Evolutionary conservation across 1,140 invertebrate species (phyloP), one percentile per base, ranked within the genome.

Genomic region (Dinothrombium tinctorium): DNA sequence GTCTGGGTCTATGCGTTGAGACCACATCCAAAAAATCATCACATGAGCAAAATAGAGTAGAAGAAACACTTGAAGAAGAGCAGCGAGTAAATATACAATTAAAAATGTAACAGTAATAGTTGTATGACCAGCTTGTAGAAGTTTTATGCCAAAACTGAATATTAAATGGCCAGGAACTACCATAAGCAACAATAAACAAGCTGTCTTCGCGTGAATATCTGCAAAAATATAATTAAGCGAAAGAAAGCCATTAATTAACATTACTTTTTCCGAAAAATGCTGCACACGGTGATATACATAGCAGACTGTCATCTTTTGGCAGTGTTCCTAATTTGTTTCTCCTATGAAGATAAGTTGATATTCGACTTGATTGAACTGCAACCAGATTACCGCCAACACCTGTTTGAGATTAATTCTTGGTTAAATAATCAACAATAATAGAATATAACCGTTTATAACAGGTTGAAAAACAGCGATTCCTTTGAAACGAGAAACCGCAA

Each of bases 131-230:
- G 74, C 73, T 44, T 57, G 53, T 46, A 67, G 47, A 42, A 74
- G 80, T 50, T 72, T 74, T 50, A 92, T 89, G 1, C 75, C 72
- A 52, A 80, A 84, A 48, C 76, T 72, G 60, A 92, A 92, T 49
- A 86, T 73, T 32, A 94, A 60, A 56, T 94, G 89, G 1, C 84
- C 83, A 11, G 89, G 87, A 41, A 94, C 70, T 0, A 89, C 81
- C 69, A 90, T 74, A 23, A 74, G 54, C 46, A 90, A 58, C 29
- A 72, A 46, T 33, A 92, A 71, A 54, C 77, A 68, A 11, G 81
- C 74, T 24, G 81, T 81, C 53, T 69, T 63, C 8, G 74, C 37
- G 37, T 51, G 39, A 2, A 36, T 21, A 42, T 38, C 50, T 35
- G 33, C 20, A 7, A 14, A 29, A 29, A 2, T 19, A n/a, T n/a